These are phyloP conservation scores for Cepaea hortensis DNA, from an alignment of 2,888 invertebrate species.

Conservation along the genomic window DNA sequence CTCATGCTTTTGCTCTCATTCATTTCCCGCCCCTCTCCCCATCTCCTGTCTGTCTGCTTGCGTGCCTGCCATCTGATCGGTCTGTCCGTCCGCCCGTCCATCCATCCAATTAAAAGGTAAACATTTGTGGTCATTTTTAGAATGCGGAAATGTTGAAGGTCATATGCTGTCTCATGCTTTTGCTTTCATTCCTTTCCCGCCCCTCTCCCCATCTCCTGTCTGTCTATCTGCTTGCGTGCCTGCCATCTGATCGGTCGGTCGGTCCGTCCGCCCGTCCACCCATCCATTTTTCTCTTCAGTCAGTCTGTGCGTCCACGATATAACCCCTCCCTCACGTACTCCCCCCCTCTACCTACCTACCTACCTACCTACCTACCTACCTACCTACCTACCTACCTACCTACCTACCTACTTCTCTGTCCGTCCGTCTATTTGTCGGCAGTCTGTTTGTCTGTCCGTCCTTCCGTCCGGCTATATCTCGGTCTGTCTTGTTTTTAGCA, in stretches of 20 bases:
- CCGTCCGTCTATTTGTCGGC: background rate
- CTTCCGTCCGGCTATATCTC: background rate
- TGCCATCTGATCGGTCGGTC: background rate
- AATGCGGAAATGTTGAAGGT: no score
- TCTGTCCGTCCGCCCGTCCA: background rate
- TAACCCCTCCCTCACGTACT: background rate
- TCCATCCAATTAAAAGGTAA: background rate
- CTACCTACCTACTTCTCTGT: no score
- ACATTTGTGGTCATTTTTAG: background rate
- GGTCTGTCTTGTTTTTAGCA: background rate
- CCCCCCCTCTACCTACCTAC: background rate
- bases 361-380: constrained; percentile 7
- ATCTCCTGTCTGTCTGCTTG: background rate
- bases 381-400: constrained; percentile 7
- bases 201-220: background rate
- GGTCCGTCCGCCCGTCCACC: background rate
- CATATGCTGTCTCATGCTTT: no score
- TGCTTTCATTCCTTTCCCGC: background rate
- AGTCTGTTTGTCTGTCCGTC: background rate
- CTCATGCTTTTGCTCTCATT: no score
- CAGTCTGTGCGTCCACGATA: no score
- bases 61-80: no score
- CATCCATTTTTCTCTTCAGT: background rate
- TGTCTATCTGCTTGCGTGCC: no score
- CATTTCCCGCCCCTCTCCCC: background rate